A percentile compares a stretch with the other conserved stretches of the same genome.
These are phyloP conservation scores for Drosophila pseudotalamancana DNA, from an alignment of 2,888 invertebrate genomes.

Conservation along the genomic window DNA sequence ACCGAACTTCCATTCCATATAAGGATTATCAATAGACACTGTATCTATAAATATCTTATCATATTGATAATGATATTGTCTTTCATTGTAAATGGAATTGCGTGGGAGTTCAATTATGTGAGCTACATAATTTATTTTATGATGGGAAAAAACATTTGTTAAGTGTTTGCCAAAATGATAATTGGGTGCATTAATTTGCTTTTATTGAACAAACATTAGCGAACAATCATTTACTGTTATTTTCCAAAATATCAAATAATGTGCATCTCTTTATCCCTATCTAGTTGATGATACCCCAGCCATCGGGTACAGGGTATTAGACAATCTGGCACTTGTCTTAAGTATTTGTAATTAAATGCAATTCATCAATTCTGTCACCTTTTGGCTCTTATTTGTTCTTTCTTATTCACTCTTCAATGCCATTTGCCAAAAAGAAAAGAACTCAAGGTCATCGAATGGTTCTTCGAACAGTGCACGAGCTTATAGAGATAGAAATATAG, in stretches of 20 bases:
- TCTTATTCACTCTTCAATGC: not conserved
- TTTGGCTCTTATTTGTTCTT: not conserved
- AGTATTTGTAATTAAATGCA: slow-evolving; percentile 9
- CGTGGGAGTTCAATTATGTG: slow-evolving; percentile 13
- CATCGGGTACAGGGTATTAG: not conserved
- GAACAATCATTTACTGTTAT: too few relatives aligned
- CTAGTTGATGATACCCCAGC: too few relatives aligned
- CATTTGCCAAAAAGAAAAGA: slow-evolving; percentile 39
- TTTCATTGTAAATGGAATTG: slow-evolving; percentile 11
- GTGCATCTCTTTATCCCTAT: too few relatives aligned
- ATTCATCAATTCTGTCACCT: slow-evolving; percentile 16
- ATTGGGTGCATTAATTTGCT: too few relatives aligned
- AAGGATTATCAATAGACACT: slow-evolving; percentile 13
- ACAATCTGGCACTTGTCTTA: not conserved
- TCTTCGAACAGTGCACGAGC: slow-evolving; percentile 1
- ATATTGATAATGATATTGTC: slow-evolving; percentile 40
- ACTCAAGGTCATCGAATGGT: slow-evolving; percentile 41
- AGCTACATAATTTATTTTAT: too few relatives aligned
- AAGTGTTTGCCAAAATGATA: not conserved
- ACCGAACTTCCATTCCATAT: slow-evolving; percentile 5
- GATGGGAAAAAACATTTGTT: slow-evolving; percentile 4
- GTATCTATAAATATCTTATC: slow-evolving; percentile 45
- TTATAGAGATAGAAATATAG: slow-evolving; percentile 5
- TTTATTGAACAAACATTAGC: too few relatives aligned
- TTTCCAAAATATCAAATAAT: too few relatives aligned